These are phyloP conservation scores for Manis crassicaudata DNA, from an alignment of 2,797 vertebrate genomes.

Conservation along the genomic window DNA sequence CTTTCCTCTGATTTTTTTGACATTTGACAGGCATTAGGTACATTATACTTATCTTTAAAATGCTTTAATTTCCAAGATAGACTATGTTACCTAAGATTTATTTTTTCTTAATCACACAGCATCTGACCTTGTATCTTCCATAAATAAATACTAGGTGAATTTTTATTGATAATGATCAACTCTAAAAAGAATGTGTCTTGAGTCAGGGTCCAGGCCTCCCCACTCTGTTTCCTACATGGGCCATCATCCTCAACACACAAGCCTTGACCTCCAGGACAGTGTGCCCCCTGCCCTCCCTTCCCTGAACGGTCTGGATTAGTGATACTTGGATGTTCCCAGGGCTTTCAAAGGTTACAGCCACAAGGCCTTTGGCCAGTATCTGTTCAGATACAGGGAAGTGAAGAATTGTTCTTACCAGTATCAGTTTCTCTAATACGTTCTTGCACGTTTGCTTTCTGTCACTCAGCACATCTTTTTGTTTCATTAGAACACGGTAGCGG, in stretches of 20 bases:
- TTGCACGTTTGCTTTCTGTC: constrained; percentile 96
- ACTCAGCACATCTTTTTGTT: constrained; percentile 95
- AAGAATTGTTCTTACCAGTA: constrained; percentile 88
- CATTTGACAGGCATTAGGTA: not conserved
- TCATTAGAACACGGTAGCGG: constrained; percentile 98
- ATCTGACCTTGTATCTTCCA: not conserved
- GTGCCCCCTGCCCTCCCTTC: too few species aligned
- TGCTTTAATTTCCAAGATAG: not conserved
- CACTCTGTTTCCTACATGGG: not conserved
- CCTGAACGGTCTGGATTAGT: not conserved
- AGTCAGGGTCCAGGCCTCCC: not conserved
- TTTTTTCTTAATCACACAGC: constrained; percentile 26
- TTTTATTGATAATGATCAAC: constrained; percentile 21
- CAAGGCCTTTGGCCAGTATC: not conserved
- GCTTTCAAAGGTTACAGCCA: constrained; percentile 11
- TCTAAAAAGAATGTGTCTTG: not conserved
- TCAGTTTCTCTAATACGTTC: constrained; percentile 97
- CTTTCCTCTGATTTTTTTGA: constrained; percentile 18
- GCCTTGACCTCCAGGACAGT: not conserved
- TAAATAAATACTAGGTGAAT: not conserved
- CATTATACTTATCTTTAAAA: constrained; percentile 23
- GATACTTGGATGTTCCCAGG: not conserved
- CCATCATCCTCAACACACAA: not conserved
- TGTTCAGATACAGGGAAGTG: constrained; percentile 4
- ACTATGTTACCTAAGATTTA: not conserved